These are phyloP conservation scores for Pangasius sanitwongsei DNA, from an alignment of 2,797 vertebrate species.

Conservation along the genomic window DNA sequence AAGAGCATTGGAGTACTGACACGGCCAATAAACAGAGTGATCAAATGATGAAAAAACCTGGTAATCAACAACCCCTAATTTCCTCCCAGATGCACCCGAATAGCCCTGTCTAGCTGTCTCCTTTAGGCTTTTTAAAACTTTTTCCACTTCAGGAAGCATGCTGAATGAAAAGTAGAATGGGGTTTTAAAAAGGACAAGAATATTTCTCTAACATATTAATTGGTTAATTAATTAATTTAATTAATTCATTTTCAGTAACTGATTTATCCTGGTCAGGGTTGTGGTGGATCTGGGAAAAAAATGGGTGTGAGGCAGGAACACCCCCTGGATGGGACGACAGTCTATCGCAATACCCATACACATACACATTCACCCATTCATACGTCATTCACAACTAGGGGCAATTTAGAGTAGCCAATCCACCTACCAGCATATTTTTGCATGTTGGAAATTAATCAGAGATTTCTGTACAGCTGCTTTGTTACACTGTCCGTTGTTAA, in stretches of 20 bases:
- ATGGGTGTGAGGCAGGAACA: neutral
- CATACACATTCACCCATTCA: neutral
- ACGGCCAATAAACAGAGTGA: conserved; percentile 42
- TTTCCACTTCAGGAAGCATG: conserved; percentile 28
- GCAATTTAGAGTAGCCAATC: neutral
- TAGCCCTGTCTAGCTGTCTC: conserved; percentile 30
- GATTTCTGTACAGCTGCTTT: neutral
- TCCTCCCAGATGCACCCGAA: conserved; percentile 51
- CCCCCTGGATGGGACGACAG: neutral
- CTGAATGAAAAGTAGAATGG: conserved; percentile 33
- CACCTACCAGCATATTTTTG: neutral
- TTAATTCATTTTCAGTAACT: neutral
- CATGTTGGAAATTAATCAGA: neutral
- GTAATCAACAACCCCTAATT: conserved; percentile 46
- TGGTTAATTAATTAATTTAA: neutral
- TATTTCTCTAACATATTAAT: neutral
- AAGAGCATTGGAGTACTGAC: conserved; percentile 30
- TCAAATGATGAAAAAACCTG: conserved; percentile 35
- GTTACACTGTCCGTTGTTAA: neutral
- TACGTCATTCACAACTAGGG: neutral
- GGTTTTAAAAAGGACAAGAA: neutral
- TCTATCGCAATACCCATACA: neutral
- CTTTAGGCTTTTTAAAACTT: conserved; percentile 40
- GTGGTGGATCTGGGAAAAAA: neutral
- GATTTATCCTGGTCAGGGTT: neutral